phyloP scores from a whole-genome alignment of 2,113 vertebrate genomes.

The Bujurquina vittata region DNA sequence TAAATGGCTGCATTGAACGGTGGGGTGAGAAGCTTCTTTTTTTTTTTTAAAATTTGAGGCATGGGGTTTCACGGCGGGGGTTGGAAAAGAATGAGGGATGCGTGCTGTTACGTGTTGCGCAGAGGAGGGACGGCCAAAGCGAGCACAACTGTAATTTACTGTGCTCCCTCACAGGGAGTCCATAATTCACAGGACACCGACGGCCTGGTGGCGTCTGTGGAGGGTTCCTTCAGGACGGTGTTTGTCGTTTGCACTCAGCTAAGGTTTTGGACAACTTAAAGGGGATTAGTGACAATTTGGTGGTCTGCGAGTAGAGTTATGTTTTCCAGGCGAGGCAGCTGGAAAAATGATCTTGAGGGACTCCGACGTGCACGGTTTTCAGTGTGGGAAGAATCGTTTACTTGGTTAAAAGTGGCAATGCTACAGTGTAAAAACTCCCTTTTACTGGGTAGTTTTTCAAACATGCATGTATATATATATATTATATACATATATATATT shows the following conservation, averaged over 20 bases:
- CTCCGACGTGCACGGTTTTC: neutral
- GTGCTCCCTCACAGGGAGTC: slow-evolving; percentile 46
- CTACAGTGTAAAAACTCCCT: neutral
- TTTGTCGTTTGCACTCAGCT: slow-evolving; percentile 32
- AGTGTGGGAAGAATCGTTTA: neutral
- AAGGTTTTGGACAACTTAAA: slow-evolving; percentile 3
- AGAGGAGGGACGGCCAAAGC: slow-evolving; percentile 52
- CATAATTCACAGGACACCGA: slow-evolving; percentile 49
- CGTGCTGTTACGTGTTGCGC: slow-evolving; percentile 34
- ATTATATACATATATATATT: too few relatives aligned
- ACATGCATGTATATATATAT: too few relatives aligned
- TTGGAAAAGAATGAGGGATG: slow-evolving; percentile 21
- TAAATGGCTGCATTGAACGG: slow-evolving; percentile 38
- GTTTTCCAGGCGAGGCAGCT: slow-evolving; percentile 2
- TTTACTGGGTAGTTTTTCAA: neutral
- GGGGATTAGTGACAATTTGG: slow-evolving; percentile 9
- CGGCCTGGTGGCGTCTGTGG: slow-evolving; percentile 40
- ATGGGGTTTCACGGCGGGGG: slow-evolving; percentile 24
- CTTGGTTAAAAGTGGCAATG: neutral
- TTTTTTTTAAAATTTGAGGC: slow-evolving; percentile 1
- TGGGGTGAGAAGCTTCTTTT: slow-evolving; percentile 33
- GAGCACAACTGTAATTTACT: slow-evolving; percentile 61
- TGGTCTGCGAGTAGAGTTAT: slow-evolving; percentile 1
- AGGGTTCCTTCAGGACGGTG: slow-evolving; percentile 22
- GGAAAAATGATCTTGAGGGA: neutral